These are phyloP conservation scores for Phaetusa simplex DNA, from an alignment of 2,113 vertebrate genomes.

Conservation along the genomic window DNA sequence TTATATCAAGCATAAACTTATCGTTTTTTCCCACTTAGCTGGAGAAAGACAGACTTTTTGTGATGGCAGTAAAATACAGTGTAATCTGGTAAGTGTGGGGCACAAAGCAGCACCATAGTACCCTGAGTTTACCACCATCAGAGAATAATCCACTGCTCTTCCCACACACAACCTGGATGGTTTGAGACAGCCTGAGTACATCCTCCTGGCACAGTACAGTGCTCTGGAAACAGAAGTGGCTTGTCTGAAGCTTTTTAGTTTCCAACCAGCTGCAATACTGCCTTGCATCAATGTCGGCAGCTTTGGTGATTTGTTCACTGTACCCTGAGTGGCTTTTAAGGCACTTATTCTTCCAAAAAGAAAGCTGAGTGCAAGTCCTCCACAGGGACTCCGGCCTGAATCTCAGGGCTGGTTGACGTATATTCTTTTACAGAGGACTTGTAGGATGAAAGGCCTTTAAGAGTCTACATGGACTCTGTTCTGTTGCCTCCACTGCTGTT, in stretches of 20 bases:
- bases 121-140: neutral
- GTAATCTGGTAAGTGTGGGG: neutral
- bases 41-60: neutral
- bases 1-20: neutral
- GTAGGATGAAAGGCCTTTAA: neutral
- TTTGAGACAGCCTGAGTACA: neutral
- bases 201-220: neutral
- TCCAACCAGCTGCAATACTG: neutral
- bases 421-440: neutral
- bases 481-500: neutral
- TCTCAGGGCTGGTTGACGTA: neutral
- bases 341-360: neutral
- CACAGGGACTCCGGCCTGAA: neutral
- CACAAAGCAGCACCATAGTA: neutral
- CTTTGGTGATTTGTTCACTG: neutral
- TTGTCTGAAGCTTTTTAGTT: neutral
- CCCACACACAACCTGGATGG: neutral
- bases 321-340: neutral
- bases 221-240: neutral
- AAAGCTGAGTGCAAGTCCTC: neutral
- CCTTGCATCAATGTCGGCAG: neutral
- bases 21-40: neutral
- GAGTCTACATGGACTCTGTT: neutral
- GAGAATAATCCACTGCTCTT: neutral
- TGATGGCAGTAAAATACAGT: neutral